Base-by-base conservation (phyloP, 2,797 vertebrate genomes). In the Girardinus metallicus region DNA sequence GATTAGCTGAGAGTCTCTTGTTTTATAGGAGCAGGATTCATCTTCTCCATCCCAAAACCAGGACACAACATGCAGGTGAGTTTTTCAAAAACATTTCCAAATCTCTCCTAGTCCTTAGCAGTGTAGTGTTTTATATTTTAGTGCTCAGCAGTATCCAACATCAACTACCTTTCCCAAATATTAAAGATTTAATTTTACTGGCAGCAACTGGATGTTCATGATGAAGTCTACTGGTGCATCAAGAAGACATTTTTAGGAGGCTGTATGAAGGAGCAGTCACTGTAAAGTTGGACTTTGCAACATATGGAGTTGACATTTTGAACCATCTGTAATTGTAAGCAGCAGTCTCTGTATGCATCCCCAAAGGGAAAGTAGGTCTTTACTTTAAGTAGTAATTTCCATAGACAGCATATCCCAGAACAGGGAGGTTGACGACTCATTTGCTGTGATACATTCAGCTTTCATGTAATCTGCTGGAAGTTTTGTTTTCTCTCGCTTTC, bases 51-150 rank as follows among this genome's bases (percentile, higher is more conserved):
- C 92, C 5, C 89, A 90, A 41, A 92, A 53, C 76, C 85, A 91
- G 18, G 93, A 94, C 36, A 90, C 91, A 2, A 78, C 80, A 10
- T 77, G 72, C 91, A 94, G 93, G 96, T 96, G 26, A 83, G 88
- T 84, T 15, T 36, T 43, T 26, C 18, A 29, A 8, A 34, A 73
- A 64, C 44, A 21, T 43, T 29, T 2, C 34, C 75, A 49, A 5
- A 15, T n/a, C 21, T 21, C 8, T 44, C 74, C 15, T 18, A 9
- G 13, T 16, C 5, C 43, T 31, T 31, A 34, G 31, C 31, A 64
- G 2, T 64, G 60, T 16, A 34, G 60, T 15, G 29, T 5, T 34
- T 5, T 64, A 31, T 64, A 64, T 18, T 34, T 29, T 31, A 31
- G 31, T 36, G 31, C 31, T 64, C 31, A 64, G 31, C 31, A 64